These are phyloP conservation scores for Synanthedon tipuliformis DNA, from an alignment of 2,888 invertebrate genomes.

Conservation along the genomic window DNA sequence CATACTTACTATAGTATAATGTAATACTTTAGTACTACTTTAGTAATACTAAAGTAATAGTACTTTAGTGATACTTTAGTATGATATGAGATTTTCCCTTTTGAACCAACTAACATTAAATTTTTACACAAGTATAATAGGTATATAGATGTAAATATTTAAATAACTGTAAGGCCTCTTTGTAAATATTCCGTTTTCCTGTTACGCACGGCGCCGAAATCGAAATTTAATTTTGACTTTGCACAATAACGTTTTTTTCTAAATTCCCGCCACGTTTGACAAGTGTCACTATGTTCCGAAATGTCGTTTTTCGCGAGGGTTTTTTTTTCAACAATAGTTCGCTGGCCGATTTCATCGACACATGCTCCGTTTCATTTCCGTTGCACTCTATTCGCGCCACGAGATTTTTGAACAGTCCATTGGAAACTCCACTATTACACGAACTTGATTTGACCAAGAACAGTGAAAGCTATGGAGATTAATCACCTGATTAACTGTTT, in stretches of 20 bases:
- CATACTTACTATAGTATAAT: too few species aligned
- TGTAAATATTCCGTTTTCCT: too few species aligned
- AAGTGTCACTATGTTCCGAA: constrained; percentile 32
- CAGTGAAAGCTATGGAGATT: constrained; percentile 13
- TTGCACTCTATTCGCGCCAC: constrained; percentile 39
- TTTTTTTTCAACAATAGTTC: constrained; percentile 34
- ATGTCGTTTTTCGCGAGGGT: constrained; percentile 15
- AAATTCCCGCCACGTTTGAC: constrained; percentile 41
- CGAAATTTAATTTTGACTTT: constrained; percentile 19
- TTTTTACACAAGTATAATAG: too few species aligned
- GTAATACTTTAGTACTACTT: too few species aligned
- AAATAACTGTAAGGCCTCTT: too few species aligned
- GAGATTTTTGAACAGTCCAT: constrained; percentile 47
- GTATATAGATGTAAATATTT: too few species aligned
- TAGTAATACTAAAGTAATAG: too few species aligned
- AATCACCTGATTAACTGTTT: too few species aligned
- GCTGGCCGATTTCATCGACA: constrained; percentile 48
- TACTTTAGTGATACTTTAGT: too few species aligned
- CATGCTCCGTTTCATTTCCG: constrained; percentile 55
- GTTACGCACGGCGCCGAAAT: not conserved
- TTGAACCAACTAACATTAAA: too few species aligned
- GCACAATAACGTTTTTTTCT: constrained; percentile 20
- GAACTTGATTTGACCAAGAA: constrained; percentile 59
- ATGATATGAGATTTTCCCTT: too few species aligned
- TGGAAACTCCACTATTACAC: constrained; percentile 63